phyloP scores from a whole-genome alignment of 2,797 vertebrate species.

The Botia almorhae region DNA sequence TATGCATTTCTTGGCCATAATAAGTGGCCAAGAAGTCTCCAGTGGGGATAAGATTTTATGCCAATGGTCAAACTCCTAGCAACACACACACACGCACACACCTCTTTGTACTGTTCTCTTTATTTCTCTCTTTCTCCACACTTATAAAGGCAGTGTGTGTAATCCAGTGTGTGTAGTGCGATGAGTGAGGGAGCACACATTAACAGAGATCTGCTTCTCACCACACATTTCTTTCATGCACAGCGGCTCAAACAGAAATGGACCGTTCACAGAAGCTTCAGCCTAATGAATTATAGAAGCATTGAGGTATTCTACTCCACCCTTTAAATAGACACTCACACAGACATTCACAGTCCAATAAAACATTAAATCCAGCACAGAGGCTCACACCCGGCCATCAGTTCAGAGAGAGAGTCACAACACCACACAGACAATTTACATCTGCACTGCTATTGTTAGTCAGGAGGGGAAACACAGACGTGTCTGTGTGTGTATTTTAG shows the following conservation, averaged over 20 bases:
- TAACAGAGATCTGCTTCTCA: slow-evolving; percentile 9
- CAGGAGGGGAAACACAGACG: too few species aligned
- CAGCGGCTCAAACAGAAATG: slow-evolving; percentile 31
- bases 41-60: neutral
- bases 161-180: neutral
- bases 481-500: neutral
- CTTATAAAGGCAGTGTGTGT: neutral
- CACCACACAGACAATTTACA: neutral
- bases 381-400: slow-evolving; percentile 30
- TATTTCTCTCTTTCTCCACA: neutral
- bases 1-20: neutral
- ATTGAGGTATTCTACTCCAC: slow-evolving; percentile 17
- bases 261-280: neutral
- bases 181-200: neutral
- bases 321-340: neutral
- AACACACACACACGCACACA: neutral
- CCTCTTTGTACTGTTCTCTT: too few species aligned
- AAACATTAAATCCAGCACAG: slow-evolving; percentile 40
- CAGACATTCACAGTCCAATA: slow-evolving; percentile 27
- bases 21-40: neutral
- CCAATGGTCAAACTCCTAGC: neutral
- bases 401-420: slow-evolving; percentile 10
- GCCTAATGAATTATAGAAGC: slow-evolving; percentile 52
- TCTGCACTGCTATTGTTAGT: too few species aligned
- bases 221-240: neutral